phyloP scores from a whole-genome alignment of 2,113 vertebrate genomes.

The Mirza zaza region DNA sequence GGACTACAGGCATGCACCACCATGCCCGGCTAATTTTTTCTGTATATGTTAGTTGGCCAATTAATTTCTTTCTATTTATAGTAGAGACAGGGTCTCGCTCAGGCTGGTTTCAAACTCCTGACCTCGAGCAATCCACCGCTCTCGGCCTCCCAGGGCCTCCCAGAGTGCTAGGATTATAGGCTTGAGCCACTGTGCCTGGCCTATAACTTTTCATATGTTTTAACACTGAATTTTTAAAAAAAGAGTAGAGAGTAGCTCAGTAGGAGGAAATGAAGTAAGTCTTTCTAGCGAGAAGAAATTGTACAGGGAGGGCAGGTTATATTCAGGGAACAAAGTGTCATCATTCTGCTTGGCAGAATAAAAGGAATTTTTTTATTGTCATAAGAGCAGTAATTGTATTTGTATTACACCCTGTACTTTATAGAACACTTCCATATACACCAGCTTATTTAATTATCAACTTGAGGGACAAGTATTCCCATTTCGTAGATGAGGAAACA shows the following conservation, averaged over 20 bases:
- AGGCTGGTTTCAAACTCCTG: too few relatives aligned
- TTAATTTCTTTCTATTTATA: too few relatives aligned
- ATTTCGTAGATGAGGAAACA: neutral
- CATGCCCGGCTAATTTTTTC: too few relatives aligned
- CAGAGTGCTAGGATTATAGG: too few relatives aligned
- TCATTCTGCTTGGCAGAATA: neutral
- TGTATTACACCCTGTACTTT: neutral
- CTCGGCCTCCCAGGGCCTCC: too few relatives aligned
- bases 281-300: neutral
- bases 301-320: neutral
- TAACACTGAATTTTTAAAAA: neutral
- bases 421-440: neutral
- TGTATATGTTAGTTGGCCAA: too few relatives aligned
- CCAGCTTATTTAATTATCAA: neutral
- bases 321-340: neutral
- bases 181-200: too few relatives aligned
- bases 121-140: too few relatives aligned
- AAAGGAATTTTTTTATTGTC: neutral
- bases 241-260: neutral
- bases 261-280: neutral
- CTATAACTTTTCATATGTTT: neutral
- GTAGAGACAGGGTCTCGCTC: too few relatives aligned
- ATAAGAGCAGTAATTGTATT: neutral
- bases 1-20: too few relatives aligned
- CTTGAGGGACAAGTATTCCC: neutral